These are phyloP conservation scores for Euschistus heros DNA, from an alignment of 1,140 invertebrate species.

Conservation along the genomic window DNA sequence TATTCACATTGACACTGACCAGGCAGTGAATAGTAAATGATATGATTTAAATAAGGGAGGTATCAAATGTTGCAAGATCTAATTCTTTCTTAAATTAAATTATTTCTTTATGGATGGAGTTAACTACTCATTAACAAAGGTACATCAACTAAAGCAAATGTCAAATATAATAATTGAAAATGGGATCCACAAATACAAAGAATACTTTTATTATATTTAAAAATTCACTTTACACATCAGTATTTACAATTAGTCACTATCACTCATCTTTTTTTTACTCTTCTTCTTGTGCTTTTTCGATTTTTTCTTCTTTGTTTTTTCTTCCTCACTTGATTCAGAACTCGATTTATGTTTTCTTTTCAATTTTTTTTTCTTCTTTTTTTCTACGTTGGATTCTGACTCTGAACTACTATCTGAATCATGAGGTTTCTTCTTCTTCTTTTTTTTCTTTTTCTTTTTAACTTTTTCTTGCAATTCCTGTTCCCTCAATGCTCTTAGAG, in stretches of 20 bases:
- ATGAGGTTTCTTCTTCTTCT: slow-evolving; percentile 38
- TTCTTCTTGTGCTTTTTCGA: slow-evolving; percentile 13
- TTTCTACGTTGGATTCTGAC: background rate
- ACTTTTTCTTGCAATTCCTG: slow-evolving; percentile 51
- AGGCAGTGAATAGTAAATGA: no score
- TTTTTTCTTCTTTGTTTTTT: slow-evolving; percentile 11
- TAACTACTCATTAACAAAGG: no score
- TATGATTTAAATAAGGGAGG: no score
- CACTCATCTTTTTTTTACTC: slow-evolving; percentile 4
- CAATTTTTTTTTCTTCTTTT: slow-evolving; percentile 19
- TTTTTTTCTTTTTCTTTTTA: slow-evolving; percentile 43
- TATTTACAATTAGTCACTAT: background rate
- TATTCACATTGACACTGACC: no score
- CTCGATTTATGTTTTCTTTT: slow-evolving; percentile 3
- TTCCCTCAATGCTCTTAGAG: slow-evolving; percentile 64
- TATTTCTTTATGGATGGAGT: no score
- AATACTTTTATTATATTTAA: no score
- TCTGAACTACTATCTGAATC: slow-evolving; percentile 20
- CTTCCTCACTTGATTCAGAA: slow-evolving; percentile 1
- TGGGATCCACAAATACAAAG: no score
- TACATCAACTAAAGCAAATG: no score
- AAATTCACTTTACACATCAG: no score
- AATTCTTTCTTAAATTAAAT: no score
- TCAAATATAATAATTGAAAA: no score
- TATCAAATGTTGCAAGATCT: no score